Percentiles rank a stretch among this genome's conserved stretches.
phyloP scores from a whole-genome alignment of 2,888 invertebrate species.

The Conchocele bisecta region DNA sequence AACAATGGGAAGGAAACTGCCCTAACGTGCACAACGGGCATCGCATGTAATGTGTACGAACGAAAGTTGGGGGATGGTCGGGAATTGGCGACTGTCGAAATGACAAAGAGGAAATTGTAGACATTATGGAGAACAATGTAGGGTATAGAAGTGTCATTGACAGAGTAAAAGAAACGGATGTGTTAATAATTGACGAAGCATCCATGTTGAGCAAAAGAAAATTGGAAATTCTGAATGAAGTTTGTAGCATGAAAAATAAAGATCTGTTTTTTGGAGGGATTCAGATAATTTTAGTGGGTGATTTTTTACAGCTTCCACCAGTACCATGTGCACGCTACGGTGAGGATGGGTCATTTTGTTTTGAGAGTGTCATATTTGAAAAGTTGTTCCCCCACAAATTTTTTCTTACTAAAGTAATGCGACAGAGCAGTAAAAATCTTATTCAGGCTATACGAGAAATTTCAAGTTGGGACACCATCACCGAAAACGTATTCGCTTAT shows the following conservation, averaged over 20 bases:
- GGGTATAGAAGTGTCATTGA: background rate
- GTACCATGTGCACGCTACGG: background rate
- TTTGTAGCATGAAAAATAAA: background rate
- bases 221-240: background rate
- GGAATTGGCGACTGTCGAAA: background rate
- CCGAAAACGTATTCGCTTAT: no score
- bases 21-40: constrained; percentile 2
- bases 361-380: background rate
- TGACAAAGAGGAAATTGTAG: background rate
- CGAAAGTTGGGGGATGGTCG: background rate
- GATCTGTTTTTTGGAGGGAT: constrained; percentile 1
- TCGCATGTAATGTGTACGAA: background rate
- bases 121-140: background rate
- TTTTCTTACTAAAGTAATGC: background rate
- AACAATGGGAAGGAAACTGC: background rate
- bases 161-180: background rate
- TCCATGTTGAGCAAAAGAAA: background rate
- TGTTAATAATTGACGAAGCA: background rate
- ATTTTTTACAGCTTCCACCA: constrained; percentile 5
- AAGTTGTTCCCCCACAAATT: background rate
- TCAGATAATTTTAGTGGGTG: constrained; percentile 3
- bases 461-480: background rate
- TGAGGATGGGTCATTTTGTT: background rate
- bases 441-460: background rate
- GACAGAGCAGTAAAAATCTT: background rate